Evolutionary conservation across 1,140 invertebrate species (phyloP).

Genomic region (Lepidurus packardi): DNA sequence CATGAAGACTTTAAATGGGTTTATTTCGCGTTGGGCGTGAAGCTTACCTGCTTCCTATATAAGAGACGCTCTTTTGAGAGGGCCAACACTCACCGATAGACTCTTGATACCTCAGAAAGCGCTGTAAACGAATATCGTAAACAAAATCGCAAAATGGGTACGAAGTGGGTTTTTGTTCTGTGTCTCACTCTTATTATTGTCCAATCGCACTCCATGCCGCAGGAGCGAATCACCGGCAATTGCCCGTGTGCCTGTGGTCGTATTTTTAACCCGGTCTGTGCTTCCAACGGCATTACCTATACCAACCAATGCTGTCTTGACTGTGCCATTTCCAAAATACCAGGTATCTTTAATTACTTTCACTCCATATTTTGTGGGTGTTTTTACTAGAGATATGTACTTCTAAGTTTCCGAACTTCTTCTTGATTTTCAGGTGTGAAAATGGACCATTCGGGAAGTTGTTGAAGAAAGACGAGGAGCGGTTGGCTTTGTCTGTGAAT

Average conservation of each 20-base stretch:
- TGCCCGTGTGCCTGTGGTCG: neutral
- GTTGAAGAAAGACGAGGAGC: neutral
- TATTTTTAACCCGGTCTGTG: neutral
- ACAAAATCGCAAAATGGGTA: neutral
- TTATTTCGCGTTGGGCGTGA: neutral
- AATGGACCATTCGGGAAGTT: neutral
- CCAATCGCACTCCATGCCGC: neutral
- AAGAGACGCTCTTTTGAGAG: neutral
- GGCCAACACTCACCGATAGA: neutral
- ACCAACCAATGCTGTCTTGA: neutral
- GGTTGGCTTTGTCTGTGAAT: neutral
- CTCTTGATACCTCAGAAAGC: neutral
- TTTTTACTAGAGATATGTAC: neutral
- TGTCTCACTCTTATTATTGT: neutral
- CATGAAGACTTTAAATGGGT: neutral
- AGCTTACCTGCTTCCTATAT: neutral
- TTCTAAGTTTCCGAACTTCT: too few relatives aligned
- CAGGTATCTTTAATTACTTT: neutral
- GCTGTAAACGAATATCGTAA: neutral
- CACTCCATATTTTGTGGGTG: neutral
- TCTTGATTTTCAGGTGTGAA: neutral
- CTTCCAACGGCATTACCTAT: slow-evolving; percentile 11
- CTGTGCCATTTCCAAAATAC: neutral
- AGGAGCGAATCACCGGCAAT: neutral
- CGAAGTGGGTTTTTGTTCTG: neutral